Evolutionary conservation across 2,888 invertebrate species (phyloP), one percentile per base, ranked within the genome.

Genomic region (Zhengitettix transpicula): DNA sequence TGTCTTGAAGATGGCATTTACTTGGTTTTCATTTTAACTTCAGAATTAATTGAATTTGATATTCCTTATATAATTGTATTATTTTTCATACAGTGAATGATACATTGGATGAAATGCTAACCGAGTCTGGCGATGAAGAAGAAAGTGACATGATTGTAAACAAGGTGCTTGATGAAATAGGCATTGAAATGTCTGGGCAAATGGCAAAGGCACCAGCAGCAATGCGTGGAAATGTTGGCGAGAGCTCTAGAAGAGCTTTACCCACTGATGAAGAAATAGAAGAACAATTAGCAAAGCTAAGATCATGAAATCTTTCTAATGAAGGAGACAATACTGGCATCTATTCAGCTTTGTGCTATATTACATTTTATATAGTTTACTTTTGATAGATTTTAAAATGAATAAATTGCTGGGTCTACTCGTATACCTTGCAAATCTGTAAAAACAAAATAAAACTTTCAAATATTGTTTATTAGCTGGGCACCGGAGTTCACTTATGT

Each of bases 81-180:
- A 62, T 66, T 64, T 28, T 2, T n/a, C n/a, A n/a, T n/a, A 54
- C 70, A 90, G 89, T 95, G 70, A 89, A 89, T 74, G 94, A 95
- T 61, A 87, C 91, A 0, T 74, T 95, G 65, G 93, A 94, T 73
- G 91, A 92, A 68, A 89, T 95, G 68, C 77, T 95, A 67, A 82
- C 81, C 51, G 93, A 90, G 67, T 91, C 91, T 11, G 94, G 86
- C 0, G 95, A 95, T 72, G 94, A 95, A 71, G 86, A 87, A 65
- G 93, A 94, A 73, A 81, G 85, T 67, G 89, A 93, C 69, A 84
- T 85, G 65, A 83, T 96, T 74, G 87, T 95, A n/a, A 84, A 80
- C 69, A 82, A 90, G 74, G 92, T 95, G 52, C 78, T 95, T n/a
- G 95, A 95, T 75, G 95, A 96, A 76, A 95, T 96, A 68, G 95